Conservation (phyloP, 2,888 invertebrate species). For the Eupithecia vulgata region DNA sequence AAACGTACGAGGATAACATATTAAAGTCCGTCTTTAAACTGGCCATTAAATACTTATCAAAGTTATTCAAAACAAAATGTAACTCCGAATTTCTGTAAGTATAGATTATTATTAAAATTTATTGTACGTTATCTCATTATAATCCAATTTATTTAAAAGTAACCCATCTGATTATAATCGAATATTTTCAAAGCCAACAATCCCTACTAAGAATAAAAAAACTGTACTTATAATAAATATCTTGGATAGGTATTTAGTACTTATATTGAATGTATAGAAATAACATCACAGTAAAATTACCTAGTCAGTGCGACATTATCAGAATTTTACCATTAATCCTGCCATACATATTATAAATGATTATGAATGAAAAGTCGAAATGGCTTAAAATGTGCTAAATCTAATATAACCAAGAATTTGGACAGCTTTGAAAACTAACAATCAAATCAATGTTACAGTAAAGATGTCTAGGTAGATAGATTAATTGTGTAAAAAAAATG, state of each 20-base stretch:
- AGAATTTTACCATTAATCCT: conserved; percentile 37
- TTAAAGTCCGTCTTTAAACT: conserved; percentile 50
- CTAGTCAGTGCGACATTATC: conserved; percentile 34
- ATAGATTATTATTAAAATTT: conserved; percentile 30
- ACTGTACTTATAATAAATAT: conserved; percentile 5
- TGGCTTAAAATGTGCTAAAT: conserved; percentile 5
- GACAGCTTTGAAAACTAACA: conserved; percentile 24
- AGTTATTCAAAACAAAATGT: conserved; percentile 35
- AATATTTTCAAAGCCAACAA: conserved; percentile 1
- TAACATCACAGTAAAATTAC: conserved; percentile 8
- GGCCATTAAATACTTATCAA: conserved; percentile 40
- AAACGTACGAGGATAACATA: conserved; percentile 49
- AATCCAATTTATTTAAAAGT: conserved; percentile 24
- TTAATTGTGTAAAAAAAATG: conserved; percentile 72
- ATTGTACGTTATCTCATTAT: conserved; percentile 37
- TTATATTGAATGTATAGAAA: not conserved
- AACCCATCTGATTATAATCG: not conserved
- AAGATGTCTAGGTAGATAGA: conserved; percentile 71
- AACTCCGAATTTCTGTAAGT: conserved; percentile 32
- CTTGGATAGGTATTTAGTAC: not conserved
- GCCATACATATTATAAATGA: conserved; percentile 35
- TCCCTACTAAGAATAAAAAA: not conserved
- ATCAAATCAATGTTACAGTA: conserved; percentile 67
- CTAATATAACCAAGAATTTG: not conserved
- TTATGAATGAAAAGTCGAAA: conserved; percentile 6